A percentile compares a stretch with the other conserved stretches of the same genome.
Evolutionary conservation across 2,113 vertebrate genomes (phyloP).

Genomic region (Xerus inauris): DNA sequence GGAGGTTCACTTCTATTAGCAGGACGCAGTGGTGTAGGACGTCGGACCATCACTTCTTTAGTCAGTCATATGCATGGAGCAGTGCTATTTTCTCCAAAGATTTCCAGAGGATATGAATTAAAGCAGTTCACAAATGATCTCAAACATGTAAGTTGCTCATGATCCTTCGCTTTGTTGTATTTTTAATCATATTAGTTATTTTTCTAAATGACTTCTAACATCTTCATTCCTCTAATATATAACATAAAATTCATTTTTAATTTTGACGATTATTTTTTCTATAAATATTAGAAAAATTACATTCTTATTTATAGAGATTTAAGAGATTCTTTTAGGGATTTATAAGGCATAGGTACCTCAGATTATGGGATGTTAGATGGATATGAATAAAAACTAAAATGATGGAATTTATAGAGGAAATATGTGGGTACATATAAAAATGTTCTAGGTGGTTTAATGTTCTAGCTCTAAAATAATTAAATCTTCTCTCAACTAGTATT

Average conservation of each 20-base stretch:
- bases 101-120: constrained; percentile 93
- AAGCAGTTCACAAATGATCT: constrained; percentile 98
- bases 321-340: background rate
- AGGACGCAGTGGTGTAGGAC: constrained; percentile 95
- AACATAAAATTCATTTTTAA: background rate
- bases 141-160: constrained; percentile 88
- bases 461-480: background rate
- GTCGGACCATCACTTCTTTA: constrained; percentile 92
- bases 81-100: constrained; percentile 92
- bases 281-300: constrained; percentile 16
- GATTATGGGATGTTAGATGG: background rate
- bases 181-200: background rate
- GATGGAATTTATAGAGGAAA: background rate
- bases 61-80: constrained; percentile 97
- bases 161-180: background rate
- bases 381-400: background rate
- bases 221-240: background rate
- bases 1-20: constrained; percentile 96
- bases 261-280: constrained; percentile 24
- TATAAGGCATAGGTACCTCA: background rate
- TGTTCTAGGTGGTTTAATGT: background rate
- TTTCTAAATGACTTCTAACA: background rate
- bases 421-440: background rate
- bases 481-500: background rate
- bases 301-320: background rate